A percentile compares a stretch with the other conserved stretches of the same genome.
Evolutionary conservation across 1,140 invertebrate genomes (phyloP).

Genomic region (Drosophila repleta): DNA sequence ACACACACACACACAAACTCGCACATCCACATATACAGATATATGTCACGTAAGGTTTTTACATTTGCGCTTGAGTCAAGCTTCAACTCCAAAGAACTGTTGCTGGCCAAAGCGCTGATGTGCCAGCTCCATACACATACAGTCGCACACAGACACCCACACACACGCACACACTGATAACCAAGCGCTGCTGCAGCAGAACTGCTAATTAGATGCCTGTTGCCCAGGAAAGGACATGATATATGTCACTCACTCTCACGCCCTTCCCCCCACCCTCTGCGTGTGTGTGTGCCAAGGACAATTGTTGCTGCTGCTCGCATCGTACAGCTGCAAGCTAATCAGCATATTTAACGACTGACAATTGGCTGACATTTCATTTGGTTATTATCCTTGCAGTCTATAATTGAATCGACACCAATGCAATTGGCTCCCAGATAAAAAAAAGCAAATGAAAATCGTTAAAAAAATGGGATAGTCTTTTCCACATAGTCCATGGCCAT

Average conservation of each 20-base stretch:
- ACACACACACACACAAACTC: slow-evolving; percentile 12
- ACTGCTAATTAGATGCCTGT: slow-evolving; percentile 27
- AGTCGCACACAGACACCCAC: no score
- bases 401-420: slow-evolving; percentile 72
- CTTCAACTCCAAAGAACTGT: background rate
- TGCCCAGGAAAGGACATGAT: slow-evolving; percentile 17
- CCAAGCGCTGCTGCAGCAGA: slow-evolving; percentile 1
- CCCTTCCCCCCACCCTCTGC: background rate
- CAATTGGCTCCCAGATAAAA: slow-evolving; percentile 25
- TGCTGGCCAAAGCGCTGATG: background rate
- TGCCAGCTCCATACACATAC: slow-evolving; percentile 11
- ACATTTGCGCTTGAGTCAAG: slow-evolving; percentile 2
- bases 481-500: background rate
- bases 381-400: slow-evolving; percentile 60
- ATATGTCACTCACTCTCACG: background rate
- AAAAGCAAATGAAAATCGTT: background rate
- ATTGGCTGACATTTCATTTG: slow-evolving; percentile 52
- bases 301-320: slow-evolving; percentile 1
- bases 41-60: slow-evolving; percentile 18
- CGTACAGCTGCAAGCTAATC: slow-evolving; percentile 32
- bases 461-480: background rate
- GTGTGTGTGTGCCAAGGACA: slow-evolving; percentile 8
- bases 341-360: slow-evolving; percentile 37
- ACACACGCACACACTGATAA: slow-evolving; percentile 5
- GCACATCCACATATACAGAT: slow-evolving; percentile 1